Base-by-base conservation (phyloP, 2,888 invertebrate genomes). In the Sphinx pinastri region DNA sequence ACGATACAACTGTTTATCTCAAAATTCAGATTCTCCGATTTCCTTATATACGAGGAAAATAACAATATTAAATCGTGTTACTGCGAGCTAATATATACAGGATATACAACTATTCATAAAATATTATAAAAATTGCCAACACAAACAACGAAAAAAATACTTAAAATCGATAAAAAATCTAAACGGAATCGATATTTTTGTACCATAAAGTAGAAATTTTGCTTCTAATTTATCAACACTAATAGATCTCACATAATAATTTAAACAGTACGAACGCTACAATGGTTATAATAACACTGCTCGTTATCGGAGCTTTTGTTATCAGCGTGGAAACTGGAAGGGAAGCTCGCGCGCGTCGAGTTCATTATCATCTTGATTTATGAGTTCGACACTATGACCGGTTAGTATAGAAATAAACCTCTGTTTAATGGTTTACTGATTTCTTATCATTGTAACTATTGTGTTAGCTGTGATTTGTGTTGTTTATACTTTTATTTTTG, bases 331-430 rank as follows among this genome's bases (percentile, higher is more conserved):
- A n/a, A n/a, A n/a, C n/a, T n/a, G n/a, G n/a, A 63, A 63, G 63
- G 60, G 63, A 63, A 63, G 63, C 47, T 49, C 63, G 19, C 19
- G 19, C 51, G 25, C 57, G 63, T 25, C 25, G 19, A 19, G 47
- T 49, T 31, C n/a, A 63, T 70, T 70, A 71, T 72, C 71, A 58
- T 16, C 47, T 19, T 73, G 72, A 72, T 74, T 75, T 73, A 75
- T 13, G 49, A 19, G 63, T 71, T 71, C 19, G 47, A 73, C 74
- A 74, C 69, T 54, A 19, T 19, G 55, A 19, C 8, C 19, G 11
- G 19, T 19, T 55, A 49, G 49, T 66, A 51, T 68, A 12, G n/a
- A 63, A 63, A 63, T 63, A 63, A 12, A 19, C 16, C 47, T 5
- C 16, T 11, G 10, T 16, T 11, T 16, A 3, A 11, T 45, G 60